Evolutionary conservation across 2,797 vertebrate species (phyloP), one percentile per base, ranked within the genome.

Genomic region (Lycodopsis pacificus): DNA sequence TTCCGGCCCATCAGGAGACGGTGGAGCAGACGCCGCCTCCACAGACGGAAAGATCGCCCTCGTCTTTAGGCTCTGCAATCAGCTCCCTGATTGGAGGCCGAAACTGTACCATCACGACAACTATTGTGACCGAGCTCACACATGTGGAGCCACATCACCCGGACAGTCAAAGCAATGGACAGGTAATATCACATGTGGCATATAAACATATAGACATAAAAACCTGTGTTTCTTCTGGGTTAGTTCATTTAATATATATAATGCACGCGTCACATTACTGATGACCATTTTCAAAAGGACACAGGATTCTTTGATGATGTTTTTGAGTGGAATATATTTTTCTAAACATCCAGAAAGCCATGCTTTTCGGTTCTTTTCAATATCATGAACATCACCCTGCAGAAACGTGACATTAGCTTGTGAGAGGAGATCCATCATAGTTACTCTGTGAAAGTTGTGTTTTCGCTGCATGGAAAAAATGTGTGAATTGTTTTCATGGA

Each of bases 41-140:
- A 0, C 84, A 79, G 65, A 27, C 69, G 0, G 88, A 91, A 48
- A 87, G 74, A 14, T 17, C 67, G 0, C 27, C 70, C 8, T 2
- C 76, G 0, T 79, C 85, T 13, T 81, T 90, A 5, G 86, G 86
- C 46, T 93, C 93, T 3, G 88, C 90, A 70, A 94, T 94, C 76
- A 93, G 90, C 85, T 89, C 91, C 6, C 73, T 94, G 86, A 90
- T 93, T 4, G 91, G 85, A 73, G 93, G 93, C 4, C 77, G 92
- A 69, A 94, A 88, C 92, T 94, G 93, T 32, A 25, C 94, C 81
- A 91, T 93, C 83, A 96, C 85, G 0, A 95, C 94, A 1, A 96
- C 94, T 14, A 95, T 95, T 27, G 93, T 95, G 81, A 95, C 95
- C 0, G 95, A 95, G 71, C 94, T 95, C 49, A 94, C 91, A 0